Base-by-base conservation (phyloP, 2,113 vertebrate species). In the Myodes glareolus region DNA sequence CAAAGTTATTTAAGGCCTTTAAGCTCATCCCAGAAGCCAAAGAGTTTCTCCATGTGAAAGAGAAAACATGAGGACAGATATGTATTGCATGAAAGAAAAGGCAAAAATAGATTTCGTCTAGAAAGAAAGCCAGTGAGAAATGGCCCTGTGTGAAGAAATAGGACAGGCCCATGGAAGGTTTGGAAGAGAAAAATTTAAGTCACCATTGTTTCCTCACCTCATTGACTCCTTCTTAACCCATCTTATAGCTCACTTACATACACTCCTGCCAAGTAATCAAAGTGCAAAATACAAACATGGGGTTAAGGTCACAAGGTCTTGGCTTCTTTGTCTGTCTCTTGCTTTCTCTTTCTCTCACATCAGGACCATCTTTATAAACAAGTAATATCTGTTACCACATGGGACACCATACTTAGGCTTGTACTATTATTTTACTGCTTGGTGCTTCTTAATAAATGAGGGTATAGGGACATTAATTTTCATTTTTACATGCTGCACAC, bases 1-100 rank as follows among this genome's bases (percentile, higher is more conserved):
- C 97, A 94, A 97, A 92, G 86, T 95, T 97, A 97, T 97, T 97
- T 94, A 91, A 97, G 14, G 84, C 81, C 87, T 97, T 96, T 81
- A 67, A 82, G 82, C 68, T 94, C 63, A 58, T 92, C 36, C 17
- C n/a, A 88, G 45, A 97, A 96, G 77, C 92, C 89, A 97, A 94
- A 94, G 50, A 90, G 33, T 96, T n/a, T 78, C 89, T 96, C 65
- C 61, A 75, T 33, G 65, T 93, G 95, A 95, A 94, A 50, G 42
- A 77, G 96, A 94, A 88, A 85, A 90, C 94, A 91, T 95, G 95
- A 96, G 94, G 91, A 91, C 92, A 91, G 42, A 77, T 92, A 80
- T 91, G 78, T 58, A 1, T 65, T 89, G 42, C 63, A 95, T 1
- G 42, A 97, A 97, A 97, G 92, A 96, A 97, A 95, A 85, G 73